phyloP scores from a whole-genome alignment of 2,888 invertebrate species.

The Cepaea hortensis region DNA sequence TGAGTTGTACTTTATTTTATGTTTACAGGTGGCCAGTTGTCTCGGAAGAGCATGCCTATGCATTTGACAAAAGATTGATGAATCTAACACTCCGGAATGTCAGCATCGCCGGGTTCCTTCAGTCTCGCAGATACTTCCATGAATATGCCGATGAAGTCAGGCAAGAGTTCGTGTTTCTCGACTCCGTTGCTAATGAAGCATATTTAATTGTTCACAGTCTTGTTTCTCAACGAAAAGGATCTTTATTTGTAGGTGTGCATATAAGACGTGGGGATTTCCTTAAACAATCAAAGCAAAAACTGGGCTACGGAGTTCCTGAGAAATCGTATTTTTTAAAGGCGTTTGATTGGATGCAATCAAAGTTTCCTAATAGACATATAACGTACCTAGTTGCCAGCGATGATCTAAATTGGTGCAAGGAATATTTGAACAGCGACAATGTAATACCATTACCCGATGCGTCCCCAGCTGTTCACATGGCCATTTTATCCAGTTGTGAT shows the following conservation, averaged over 20 bases:
- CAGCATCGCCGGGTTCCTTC: too few species aligned
- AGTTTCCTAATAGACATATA: neutral
- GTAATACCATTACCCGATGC: neutral
- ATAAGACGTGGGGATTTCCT: slow-evolving; percentile 8
- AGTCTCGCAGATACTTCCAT: too few species aligned
- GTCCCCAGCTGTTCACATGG: too few species aligned
- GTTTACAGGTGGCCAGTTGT: too few species aligned
- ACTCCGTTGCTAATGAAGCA: neutral
- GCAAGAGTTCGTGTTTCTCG: too few species aligned
- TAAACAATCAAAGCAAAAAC: neutral
- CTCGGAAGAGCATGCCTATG: too few species aligned
- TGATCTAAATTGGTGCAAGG: neutral
- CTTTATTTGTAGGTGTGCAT: slow-evolving; percentile 14
- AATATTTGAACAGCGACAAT: neutral
- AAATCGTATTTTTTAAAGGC: too few species aligned
- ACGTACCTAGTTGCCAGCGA: neutral
- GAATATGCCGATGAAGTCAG: too few species aligned
- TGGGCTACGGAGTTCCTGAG: neutral
- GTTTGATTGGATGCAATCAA: too few species aligned
- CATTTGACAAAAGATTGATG: neutral
- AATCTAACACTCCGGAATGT: neutral
- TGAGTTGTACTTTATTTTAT: too few species aligned
- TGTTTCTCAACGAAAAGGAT: neutral
- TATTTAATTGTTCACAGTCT: too few species aligned
- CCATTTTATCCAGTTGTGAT: too few species aligned